A percentile compares a stretch with the other conserved stretches of the same genome.
Conservation (phyloP, 2,888 invertebrate genomes). For the Pristionchus mayeri region DNA sequence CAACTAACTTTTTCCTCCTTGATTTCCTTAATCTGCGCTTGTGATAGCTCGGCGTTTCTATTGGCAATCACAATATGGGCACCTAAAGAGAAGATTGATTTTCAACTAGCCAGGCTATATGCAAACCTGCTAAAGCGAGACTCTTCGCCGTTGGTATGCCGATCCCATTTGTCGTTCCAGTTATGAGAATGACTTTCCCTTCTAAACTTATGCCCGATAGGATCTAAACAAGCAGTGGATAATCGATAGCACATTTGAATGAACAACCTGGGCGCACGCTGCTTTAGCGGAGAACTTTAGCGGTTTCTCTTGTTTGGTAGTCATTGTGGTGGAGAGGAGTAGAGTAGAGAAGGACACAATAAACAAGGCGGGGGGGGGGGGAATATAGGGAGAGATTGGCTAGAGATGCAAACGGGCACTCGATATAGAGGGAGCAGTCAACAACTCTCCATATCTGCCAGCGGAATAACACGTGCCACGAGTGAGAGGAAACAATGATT, state of each 20-base stretch:
- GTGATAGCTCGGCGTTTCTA: slow-evolving; percentile 17
- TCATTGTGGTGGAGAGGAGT: neutral
- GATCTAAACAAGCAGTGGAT: neutral
- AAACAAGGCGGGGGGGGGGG: neutral
- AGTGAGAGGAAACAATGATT: too few species aligned
- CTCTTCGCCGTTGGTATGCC: slow-evolving; percentile 35
- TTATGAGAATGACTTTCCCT: slow-evolving; percentile 16
- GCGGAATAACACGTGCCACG: too few species aligned
- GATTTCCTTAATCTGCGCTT: slow-evolving; percentile 31
- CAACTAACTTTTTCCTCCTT: neutral
- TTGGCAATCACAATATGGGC: slow-evolving; percentile 37
- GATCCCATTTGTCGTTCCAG: slow-evolving; percentile 43
- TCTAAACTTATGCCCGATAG: slow-evolving; percentile 9
- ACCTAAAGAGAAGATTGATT: too few species aligned
- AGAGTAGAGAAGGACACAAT: neutral
- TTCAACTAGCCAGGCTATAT: too few species aligned
- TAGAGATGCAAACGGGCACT: slow-evolving; percentile 15
- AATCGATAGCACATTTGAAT: neutral
- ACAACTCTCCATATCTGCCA: too few species aligned
- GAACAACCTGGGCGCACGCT: neutral
- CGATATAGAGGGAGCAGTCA: slow-evolving; percentile 5
- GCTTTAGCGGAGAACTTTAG: slow-evolving; percentile 12
- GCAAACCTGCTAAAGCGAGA: slow-evolving; percentile 24
- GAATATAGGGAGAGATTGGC: neutral
- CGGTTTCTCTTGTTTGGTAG: neutral